Evolutionary conservation across 2,797 vertebrate genomes (phyloP).

Genomic region (Caiman crocodilus): DNA sequence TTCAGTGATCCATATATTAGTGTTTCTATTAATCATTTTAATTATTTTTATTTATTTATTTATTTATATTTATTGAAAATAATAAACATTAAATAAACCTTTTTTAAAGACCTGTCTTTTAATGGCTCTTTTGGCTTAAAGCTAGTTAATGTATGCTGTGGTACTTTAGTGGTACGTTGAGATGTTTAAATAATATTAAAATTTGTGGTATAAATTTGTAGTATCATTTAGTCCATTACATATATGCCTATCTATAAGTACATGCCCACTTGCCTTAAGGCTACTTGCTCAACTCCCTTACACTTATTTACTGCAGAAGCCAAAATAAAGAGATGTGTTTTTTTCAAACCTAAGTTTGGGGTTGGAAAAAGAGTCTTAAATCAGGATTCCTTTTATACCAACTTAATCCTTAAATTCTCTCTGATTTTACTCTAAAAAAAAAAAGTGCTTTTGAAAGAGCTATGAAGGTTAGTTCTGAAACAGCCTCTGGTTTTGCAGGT

Average conservation of each 20-base stretch:
- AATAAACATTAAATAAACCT: not conserved
- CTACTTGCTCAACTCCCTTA: not conserved
- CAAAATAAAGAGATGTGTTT: rapidly evolving
- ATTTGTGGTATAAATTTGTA: not conserved
- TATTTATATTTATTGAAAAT: no score
- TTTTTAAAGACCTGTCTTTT: not conserved
- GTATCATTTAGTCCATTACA: not conserved
- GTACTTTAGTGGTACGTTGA: not conserved
- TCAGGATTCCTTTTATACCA: not conserved
- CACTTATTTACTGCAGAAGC: not conserved
- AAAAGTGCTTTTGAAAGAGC: not conserved
- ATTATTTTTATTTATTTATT: no score
- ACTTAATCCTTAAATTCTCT: not conserved
- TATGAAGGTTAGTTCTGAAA: not conserved
- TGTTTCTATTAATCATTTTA: not conserved
- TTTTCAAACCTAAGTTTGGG: not conserved
- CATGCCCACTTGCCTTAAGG: not conserved
- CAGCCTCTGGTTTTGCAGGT: slow-evolving; percentile 81
- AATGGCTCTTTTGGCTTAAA: not conserved
- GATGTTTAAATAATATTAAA: not conserved
- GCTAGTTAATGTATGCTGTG: not conserved
- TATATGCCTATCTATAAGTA: rapidly evolving
- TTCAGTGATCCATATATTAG: not conserved
- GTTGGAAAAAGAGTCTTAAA: not conserved
- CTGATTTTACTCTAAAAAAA: not conserved